These are phyloP conservation scores for Nicator chloris DNA, from an alignment of 2,113 vertebrate genomes.

Conservation along the genomic window DNA sequence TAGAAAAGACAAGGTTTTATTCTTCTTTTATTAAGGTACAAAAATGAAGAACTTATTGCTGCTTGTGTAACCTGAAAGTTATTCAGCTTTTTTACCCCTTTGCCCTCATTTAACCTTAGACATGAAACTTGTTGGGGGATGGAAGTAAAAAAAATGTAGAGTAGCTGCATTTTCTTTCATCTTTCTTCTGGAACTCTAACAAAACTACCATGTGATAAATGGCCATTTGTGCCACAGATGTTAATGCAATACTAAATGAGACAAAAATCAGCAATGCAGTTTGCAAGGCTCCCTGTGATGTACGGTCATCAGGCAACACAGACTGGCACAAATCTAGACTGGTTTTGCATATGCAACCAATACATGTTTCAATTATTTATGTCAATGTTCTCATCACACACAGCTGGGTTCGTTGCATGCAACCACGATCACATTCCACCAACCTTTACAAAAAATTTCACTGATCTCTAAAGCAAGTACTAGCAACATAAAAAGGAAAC, in stretches of 20 bases:
- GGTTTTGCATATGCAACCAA: not conserved
- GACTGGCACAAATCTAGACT: not conserved
- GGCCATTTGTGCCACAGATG: conserved; percentile 6
- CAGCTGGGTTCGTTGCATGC: conserved; percentile 16
- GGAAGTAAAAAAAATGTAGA: not conserved
- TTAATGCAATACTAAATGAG: not conserved
- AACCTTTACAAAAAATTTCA: not conserved
- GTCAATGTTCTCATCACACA: not conserved
- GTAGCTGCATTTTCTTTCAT: not conserved
- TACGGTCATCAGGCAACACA: not conserved
- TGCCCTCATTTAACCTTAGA: not conserved
- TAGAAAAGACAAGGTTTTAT: not conserved
- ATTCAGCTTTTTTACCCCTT: not conserved
- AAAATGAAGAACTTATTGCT: not conserved
- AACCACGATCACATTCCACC: not conserved
- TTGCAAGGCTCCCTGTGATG: not conserved
- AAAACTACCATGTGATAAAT: not conserved
- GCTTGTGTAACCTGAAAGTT: not conserved
- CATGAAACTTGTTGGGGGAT: not conserved
- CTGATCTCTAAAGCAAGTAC: not conserved
- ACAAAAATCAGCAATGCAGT: not conserved
- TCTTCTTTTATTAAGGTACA: not conserved
- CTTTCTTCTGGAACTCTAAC: not conserved
- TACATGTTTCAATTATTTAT: not conserved
- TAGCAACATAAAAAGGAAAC: not conserved